Percentiles rank a stretch among this genome's conserved stretches.
phyloP scores from a whole-genome alignment of 2,888 invertebrate species.

The Aelia acuminata region DNA sequence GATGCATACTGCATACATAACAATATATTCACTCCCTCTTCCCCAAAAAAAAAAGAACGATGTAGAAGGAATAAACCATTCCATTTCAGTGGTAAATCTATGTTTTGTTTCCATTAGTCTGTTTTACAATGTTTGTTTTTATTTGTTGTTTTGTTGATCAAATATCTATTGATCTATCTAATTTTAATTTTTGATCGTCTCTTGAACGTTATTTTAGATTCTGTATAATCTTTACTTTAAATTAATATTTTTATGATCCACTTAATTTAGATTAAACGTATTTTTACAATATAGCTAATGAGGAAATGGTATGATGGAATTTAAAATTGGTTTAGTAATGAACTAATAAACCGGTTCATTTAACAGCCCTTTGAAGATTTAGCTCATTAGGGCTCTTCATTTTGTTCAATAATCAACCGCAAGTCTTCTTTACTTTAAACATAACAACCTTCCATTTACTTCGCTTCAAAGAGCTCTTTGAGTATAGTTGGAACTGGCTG shows the following conservation, averaged over 20 bases:
- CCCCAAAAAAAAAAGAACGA: too few relatives aligned
- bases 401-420: constrained; percentile 10
- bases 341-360: neutral
- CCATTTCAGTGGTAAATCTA: too few relatives aligned
- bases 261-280: neutral
- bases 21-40: too few relatives aligned
- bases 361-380: constrained; percentile 5
- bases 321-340: neutral
- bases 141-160: neutral
- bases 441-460: constrained; percentile 34
- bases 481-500: neutral
- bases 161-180: too few relatives aligned
- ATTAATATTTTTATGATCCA: neutral
- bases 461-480: constrained; percentile 37
- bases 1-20: too few relatives aligned
- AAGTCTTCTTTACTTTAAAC: constrained; percentile 20
- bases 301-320: neutral
- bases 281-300: neutral
- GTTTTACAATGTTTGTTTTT: neutral
- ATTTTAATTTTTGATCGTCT: neutral
- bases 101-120: neutral
- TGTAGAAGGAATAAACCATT: too few relatives aligned
- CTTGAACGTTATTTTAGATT: neutral
- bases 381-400: neutral
- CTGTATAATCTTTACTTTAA: neutral